Base-by-base conservation (phyloP, 2,888 invertebrate genomes). In the Euproctis similis region DNA sequence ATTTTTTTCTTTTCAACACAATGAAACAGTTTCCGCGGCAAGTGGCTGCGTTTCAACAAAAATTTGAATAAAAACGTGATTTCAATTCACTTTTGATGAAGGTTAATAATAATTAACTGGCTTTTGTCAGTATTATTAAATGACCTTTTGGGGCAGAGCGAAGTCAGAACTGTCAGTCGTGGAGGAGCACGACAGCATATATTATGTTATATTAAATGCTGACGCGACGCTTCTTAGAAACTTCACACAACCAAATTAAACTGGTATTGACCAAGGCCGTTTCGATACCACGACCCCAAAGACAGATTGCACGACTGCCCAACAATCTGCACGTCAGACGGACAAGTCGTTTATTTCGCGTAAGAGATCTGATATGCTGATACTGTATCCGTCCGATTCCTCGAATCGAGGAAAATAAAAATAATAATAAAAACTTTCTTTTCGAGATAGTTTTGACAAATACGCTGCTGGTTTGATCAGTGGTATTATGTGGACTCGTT, bases 131-230 rank as follows among this genome's bases (percentile, higher is more conserved):
- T n/a, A n/a, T n/a, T n/a, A n/a, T n/a, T n/a, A n/a, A n/a, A n/a
- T n/a, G n/a, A n/a, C n/a, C n/a, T n/a, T n/a, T n/a, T n/a, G n/a
- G n/a, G n/a, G n/a, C n/a, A n/a, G n/a, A n/a, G n/a, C n/a, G n/a
- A n/a, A n/a, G n/a, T n/a, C n/a, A n/a, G n/a, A n/a, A n/a, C n/a
- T n/a, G n/a, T n/a, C n/a, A n/a, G n/a, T n/a, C n/a, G n/a, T n/a
- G n/a, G n/a, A n/a, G n/a, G n/a, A n/a, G n/a, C n/a, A n/a, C n/a
- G n/a, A n/a, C n/a, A n/a, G n/a, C n/a, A n/a, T n/a, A n/a, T n/a
- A n/a, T n/a, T n/a, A n/a, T n/a, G n/a, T n/a, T n/a, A n/a, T n/a
- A 59, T 54, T 59, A 57, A 45, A 52, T 51, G 37, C 16, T 42
- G 40, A 40, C 34, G 27, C 33, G 31, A 24, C 24, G 24, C 24